phyloP scores from a whole-genome alignment of 2,113 vertebrate genomes.

The Acanthisitta chloris region DNA sequence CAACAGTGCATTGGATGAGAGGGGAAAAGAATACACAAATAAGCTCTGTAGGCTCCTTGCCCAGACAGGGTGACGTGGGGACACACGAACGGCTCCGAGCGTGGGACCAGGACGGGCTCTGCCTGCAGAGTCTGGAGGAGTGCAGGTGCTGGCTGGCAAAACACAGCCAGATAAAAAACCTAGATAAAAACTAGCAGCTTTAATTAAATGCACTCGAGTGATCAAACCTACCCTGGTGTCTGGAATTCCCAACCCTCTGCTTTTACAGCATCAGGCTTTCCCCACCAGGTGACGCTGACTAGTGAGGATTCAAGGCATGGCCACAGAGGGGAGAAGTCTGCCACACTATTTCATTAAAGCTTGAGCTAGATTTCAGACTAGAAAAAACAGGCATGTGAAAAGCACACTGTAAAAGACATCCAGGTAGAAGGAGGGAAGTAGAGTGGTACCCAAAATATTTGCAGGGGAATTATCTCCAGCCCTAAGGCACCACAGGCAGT shows the following conservation, averaged over 20 bases:
- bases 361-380: not conserved
- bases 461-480: not conserved
- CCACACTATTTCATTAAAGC: not conserved
- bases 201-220: not conserved
- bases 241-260: not conserved
- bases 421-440: not conserved
- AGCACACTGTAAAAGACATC: not conserved
- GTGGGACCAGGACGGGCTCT: not conserved
- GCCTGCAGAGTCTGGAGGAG: not conserved
- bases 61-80: not conserved
- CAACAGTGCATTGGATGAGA: not conserved
- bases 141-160: not conserved
- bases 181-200: not conserved
- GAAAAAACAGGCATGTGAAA: not conserved
- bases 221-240: not conserved
- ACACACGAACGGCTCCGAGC: rapidly evolving
- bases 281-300: not conserved
- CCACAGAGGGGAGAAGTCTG: not conserved
- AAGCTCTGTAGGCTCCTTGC: not conserved
- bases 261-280: not conserved
- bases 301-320: not conserved
- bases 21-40: not conserved
- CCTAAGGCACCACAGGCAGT: not conserved
- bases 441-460: not conserved
- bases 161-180: not conserved